Evolutionary conservation across 2,888 invertebrate genomes (phyloP).

Genomic region (Piscicola geometra): DNA sequence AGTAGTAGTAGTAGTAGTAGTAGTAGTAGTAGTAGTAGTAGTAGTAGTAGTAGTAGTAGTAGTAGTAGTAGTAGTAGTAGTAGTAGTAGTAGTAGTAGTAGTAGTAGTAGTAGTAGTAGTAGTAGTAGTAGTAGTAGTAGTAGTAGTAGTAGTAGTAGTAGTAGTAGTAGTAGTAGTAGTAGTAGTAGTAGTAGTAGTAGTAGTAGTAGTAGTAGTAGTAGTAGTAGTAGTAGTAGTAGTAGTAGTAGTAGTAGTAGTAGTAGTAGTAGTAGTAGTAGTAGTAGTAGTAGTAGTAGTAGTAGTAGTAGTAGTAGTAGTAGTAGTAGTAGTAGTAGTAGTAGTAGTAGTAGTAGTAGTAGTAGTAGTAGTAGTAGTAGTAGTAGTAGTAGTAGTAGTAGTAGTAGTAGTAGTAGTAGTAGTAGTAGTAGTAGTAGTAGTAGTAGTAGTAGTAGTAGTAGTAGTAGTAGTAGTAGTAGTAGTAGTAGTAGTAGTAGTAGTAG

Average conservation of each 20-base stretch:
- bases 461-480: constrained; percentile 6
- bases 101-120: constrained; percentile 32
- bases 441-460: constrained; percentile 5
- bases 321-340: constrained; percentile 5
- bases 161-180: constrained; percentile 20
- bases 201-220: background rate
- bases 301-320: constrained; percentile 1
- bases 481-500: constrained; percentile 2
- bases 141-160: constrained; percentile 28
- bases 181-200: constrained; percentile 10
- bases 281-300: constrained; percentile 6
- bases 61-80: constrained; percentile 30
- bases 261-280: constrained; percentile 2
- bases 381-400: background rate
- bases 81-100: constrained; percentile 32
- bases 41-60: constrained; percentile 32
- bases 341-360: constrained; percentile 2
- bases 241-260: constrained; percentile 2
- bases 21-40: constrained; percentile 21
- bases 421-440: constrained; percentile 2
- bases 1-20: constrained; percentile 30
- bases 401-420: constrained; percentile 9
- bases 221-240: background rate
- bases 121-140: constrained; percentile 32
- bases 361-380: constrained; percentile 9